Evolutionary conservation across 2,113 vertebrate genomes (phyloP), one percentile per base, ranked within the genome.

Genomic region (Mesoclemmys tuberculata): DNA sequence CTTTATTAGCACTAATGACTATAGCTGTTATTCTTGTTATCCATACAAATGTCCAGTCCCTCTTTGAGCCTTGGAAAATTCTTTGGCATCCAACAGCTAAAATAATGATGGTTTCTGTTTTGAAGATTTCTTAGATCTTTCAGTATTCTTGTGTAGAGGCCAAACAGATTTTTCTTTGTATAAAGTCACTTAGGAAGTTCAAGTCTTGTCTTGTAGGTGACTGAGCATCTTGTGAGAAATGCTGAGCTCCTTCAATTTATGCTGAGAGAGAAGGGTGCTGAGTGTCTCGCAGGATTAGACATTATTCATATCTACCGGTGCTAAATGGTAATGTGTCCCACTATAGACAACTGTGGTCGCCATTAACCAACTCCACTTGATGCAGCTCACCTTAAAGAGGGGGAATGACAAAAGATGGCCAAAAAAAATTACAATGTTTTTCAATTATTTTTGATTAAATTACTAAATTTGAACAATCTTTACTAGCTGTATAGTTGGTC

Each of bases 61-160:
- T 54, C 44, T 4, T 35, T 86, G 58, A 46, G 89, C 58, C 14
- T 89, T 1, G 1, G 14, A 6, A 46, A 75, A 58, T 78, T 78
- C 9, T 80, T 94, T 46, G 49, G 22, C 0, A 2, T 0, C 6
- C 0, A 0, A 3, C n/a, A 22, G 79, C 52, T 31, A 38, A 71
- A 87, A n/a, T 38, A 75, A 51, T 46, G 58, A 61, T 13, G 82
- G 38, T 74, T 61, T 61, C 6, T 10, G 1, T 13, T 85, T 80
- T 13, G 3, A 88, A 49, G 3, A 0, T 54, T 93, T 92, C 92
- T 58, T 49, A 71, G 31, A 7, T 55, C 35, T 85, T 85, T 87
- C 8, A 1, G 9, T 80, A 19, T 2, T 7, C 8, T 68, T 82
- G 2, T n/a, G 4, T 64, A 61, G 64, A 93, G 27, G 41, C n/a